Evolutionary conservation across 2,797 vertebrate species (phyloP), one percentile per base, ranked within the genome.

Genomic region (Erpetoichthys calabaricus): DNA sequence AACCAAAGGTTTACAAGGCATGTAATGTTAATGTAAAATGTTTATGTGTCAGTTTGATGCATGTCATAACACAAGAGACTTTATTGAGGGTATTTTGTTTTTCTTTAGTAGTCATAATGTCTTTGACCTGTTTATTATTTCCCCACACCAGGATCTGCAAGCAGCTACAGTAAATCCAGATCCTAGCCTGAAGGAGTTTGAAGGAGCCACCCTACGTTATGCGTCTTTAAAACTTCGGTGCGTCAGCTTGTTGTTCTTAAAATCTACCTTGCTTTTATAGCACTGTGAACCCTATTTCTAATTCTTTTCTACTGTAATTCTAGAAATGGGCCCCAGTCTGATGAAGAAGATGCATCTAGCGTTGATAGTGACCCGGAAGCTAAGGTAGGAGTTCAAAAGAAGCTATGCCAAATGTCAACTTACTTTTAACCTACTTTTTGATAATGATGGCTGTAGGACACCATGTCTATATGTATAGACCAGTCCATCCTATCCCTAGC

Each of bases 201-300:
- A 97, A 80, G 93, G 93, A 65, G 92, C 92, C 2, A 97, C 93
- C 0, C 76, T 97, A 8, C 92, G 93, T 63, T 97, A 97, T 50
- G 93, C 93, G 44, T 94, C 93, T 47, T 74, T 97, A 64, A 98
- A 98, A 60, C 84, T 98, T 70, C 89, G 94, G 94, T 92, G 88
- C 70, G 62, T 3, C 8, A 6, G 4, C 44, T 56, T 8, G 3
- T n/a, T 59, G 47, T 44, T 43, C 9, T 45, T 59, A 8, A 1
- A 9, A 49, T 5, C 5, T 8, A n/a, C 5, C 5, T 8, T 54
- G 53, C 53, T 54, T n/a, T 51, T 9, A 5, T 9, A 9, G 5
- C 50, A 51, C 50, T 51, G n/a, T 51, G 8, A 46, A 7, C 42
- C 5, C 45, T 50, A 43, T 56, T 45, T 55, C 47, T 47, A 43